These are phyloP conservation scores for Pandemis cinnamomeana DNA, from an alignment of 2,888 invertebrate genomes.

Conservation along the genomic window DNA sequence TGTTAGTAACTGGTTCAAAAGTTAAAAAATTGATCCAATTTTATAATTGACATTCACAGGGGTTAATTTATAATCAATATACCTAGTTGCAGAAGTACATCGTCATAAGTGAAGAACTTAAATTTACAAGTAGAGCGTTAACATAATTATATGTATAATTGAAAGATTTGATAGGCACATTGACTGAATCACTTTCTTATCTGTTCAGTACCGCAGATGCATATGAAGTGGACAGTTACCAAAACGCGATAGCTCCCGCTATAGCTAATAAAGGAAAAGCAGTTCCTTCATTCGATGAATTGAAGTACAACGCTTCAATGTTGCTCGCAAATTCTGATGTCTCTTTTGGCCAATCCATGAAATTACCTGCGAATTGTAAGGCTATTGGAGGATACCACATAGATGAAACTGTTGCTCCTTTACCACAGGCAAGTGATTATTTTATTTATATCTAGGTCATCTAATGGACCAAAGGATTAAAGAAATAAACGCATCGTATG, in stretches of 20 bases:
- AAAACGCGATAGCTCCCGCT: slow-evolving; percentile 4
- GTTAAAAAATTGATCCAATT: no score
- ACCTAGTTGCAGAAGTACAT: no score
- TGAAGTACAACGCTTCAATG: slow-evolving; percentile 40
- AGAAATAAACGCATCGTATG: no score
- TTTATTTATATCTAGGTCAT: no score
- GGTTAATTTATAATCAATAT: no score
- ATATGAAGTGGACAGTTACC: slow-evolving; percentile 3
- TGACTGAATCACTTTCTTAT: not conserved
- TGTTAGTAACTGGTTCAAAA: no score
- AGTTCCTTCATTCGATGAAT: slow-evolving; percentile 18
- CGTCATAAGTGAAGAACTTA: no score
- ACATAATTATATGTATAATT: not conserved
- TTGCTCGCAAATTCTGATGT: slow-evolving; percentile 35
- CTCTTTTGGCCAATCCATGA: slow-evolving; percentile 29
- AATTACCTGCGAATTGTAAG: slow-evolving; percentile 44
- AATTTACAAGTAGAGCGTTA: no score
- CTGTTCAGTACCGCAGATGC: not conserved
- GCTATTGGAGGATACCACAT: slow-evolving; percentile 53
- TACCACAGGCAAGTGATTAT: slow-evolving; percentile 47
- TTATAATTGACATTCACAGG: no score
- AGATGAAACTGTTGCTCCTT: slow-evolving; percentile 43
- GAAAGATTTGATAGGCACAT: not conserved
- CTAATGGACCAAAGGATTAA: no score
- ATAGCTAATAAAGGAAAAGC: slow-evolving; percentile 13